Base-by-base conservation (phyloP, 2,888 invertebrate species). In the Steinernema scapterisci region DNA sequence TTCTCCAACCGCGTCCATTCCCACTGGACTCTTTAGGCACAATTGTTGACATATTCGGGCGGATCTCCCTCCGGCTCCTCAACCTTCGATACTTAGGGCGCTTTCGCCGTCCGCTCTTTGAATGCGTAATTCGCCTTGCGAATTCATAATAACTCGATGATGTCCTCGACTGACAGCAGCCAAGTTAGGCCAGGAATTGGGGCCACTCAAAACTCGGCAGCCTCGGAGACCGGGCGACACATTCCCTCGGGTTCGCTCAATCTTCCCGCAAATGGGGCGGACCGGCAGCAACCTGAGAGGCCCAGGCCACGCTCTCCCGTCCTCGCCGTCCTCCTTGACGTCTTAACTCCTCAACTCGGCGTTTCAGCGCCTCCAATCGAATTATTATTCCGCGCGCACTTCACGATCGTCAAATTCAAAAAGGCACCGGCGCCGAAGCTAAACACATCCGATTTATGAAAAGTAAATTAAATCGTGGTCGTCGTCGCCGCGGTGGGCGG, bases 1-100 rank as follows among this genome's bases (percentile, higher is more conserved):
- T 31, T 63, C 25, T 21, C 63, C 63, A 25, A 63, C 63, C 27
- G 63, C 27, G 23, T 27, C 63, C 63, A 25, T 63, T 63, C 63
- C 63, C 63, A 63, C 63, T 63, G 63, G 63, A 63, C 63, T 63
- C 63, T 63, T 63, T 63, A 63, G 63, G 63, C 27, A 63, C 63
- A 31, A 63, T 63, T 63, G 63, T 63, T 63, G 63, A 63, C 63
- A 63, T 63, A 25, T 63, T 25, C 63, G 27, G 13, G 27, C 63
- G 63, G 63, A 63, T 63, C 63, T 48, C 48, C 48, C 48, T 48
- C 48, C 13, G 7, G 48, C 48, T 5, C 11, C 63, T 1, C 63
- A 31, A 31, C 63, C 63, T 63, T 25, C 63, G 27, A 2, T 63
- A 31, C 63, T 63, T 38, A 31, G 63, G 21, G 63, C 48, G 48